These are phyloP conservation scores for Syndactyla subalaris DNA, from an alignment of 2,797 vertebrate species.

Conservation along the genomic window DNA sequence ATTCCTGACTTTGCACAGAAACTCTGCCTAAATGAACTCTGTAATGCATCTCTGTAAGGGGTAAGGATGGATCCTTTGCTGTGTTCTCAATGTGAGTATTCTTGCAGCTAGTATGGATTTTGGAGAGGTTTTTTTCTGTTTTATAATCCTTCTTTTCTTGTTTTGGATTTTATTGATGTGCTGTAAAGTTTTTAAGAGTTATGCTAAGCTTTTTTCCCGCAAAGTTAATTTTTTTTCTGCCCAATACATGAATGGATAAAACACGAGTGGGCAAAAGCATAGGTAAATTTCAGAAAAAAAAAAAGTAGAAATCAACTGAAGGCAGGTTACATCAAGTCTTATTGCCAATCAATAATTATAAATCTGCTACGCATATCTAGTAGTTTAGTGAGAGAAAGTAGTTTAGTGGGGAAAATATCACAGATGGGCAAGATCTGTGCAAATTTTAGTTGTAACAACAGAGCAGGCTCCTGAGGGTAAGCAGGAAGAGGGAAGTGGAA, in stretches of 20 bases:
- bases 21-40: neutral
- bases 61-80: neutral
- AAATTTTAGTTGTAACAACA: neutral
- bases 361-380: neutral
- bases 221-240: rapidly evolving
- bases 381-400: neutral
- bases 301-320: neutral
- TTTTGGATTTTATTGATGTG: neutral
- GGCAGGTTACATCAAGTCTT: neutral
- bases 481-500: neutral
- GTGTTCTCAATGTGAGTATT: neutral
- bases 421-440: neutral
- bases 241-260: neutral
- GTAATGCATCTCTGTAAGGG: neutral
- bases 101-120: neutral
- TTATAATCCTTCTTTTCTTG: neutral
- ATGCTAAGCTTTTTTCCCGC: neutral
- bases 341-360: neutral
- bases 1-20: neutral
- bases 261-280: neutral
- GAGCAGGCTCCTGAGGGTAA: neutral
- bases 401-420: neutral
- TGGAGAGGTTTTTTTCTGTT: neutral
- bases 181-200: neutral
- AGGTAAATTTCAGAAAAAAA: neutral